Evolutionary conservation across 2,113 vertebrate genomes (phyloP).

Genomic region (Coptodon rendalli): DNA sequence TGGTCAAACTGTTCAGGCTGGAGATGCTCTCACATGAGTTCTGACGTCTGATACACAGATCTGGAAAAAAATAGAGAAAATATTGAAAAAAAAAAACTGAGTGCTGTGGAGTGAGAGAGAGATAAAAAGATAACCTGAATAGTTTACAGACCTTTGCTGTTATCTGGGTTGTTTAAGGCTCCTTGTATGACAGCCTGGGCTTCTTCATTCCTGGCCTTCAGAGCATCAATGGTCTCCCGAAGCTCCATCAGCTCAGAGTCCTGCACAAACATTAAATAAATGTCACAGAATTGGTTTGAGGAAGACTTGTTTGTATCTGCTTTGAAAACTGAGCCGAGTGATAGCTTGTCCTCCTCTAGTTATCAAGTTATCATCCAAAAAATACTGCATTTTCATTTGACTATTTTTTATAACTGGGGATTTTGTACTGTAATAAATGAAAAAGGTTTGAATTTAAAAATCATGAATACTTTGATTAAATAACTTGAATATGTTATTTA

Average conservation of each 20-base stretch:
- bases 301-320: background rate
- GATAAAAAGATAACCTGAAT: background rate
- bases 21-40: constrained; percentile 97
- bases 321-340: background rate
- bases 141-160: constrained; percentile 75
- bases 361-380: background rate
- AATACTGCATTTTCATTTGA: background rate
- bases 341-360: background rate
- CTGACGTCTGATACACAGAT: constrained; percentile 85
- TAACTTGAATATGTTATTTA: background rate
- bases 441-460: background rate
- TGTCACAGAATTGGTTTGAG: background rate
- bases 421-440: background rate
- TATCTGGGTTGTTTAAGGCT: constrained; percentile 82
- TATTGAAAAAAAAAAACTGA: background rate
- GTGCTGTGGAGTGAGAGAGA: background rate
- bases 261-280: constrained; percentile 51
- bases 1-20: constrained; percentile 93
- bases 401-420: background rate
- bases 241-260: constrained; percentile 85
- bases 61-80: constrained; percentile 46
- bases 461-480: background rate
- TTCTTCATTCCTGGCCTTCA: constrained; percentile 87
- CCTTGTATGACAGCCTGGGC: constrained; percentile 92
- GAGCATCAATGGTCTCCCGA: constrained; percentile 86